Conservation (phyloP, 2,888 invertebrate species). For the Chrysotoxum bicinctum region DNA sequence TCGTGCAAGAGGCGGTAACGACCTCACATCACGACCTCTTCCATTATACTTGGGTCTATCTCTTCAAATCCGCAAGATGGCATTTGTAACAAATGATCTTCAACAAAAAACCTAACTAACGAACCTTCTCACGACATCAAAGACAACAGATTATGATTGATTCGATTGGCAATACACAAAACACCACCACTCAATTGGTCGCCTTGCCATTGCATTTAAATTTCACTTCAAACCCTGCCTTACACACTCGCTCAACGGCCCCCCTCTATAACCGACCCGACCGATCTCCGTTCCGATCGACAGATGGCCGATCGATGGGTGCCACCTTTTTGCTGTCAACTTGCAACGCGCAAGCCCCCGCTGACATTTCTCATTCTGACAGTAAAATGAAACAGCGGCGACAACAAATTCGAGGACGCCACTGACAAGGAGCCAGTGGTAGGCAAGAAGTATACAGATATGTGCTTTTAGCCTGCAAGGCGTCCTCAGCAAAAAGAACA, state of each 20-base stretch:
- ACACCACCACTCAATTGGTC: slow-evolving; percentile 57
- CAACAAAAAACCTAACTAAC: slow-evolving; percentile 20
- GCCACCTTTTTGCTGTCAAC: slow-evolving; percentile 72
- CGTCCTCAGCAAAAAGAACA: slow-evolving; percentile 22
- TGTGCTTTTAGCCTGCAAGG: not conserved
- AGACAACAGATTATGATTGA: slow-evolving; percentile 72
- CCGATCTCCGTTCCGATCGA: slow-evolving; percentile 45
- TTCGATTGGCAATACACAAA: slow-evolving; percentile 67
- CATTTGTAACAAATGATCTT: slow-evolving; percentile 68
- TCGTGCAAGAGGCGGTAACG: slow-evolving; percentile 71
- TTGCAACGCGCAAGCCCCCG: slow-evolving; percentile 62
- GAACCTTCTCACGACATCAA: slow-evolving; percentile 69
- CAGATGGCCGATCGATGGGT: slow-evolving; percentile 66
- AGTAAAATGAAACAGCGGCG: slow-evolving; percentile 61
- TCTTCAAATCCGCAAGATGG: slow-evolving; percentile 63
- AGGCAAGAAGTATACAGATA: not conserved
- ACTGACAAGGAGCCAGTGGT: slow-evolving; percentile 32
- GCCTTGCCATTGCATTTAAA: slow-evolving; percentile 53
- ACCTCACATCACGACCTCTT: slow-evolving; percentile 68
- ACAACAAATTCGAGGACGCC: slow-evolving; percentile 67
- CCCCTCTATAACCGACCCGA: too few relatives aligned
- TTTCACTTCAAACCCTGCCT: slow-evolving; percentile 24
- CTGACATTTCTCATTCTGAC: slow-evolving; percentile 68
- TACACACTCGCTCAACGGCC: not conserved
- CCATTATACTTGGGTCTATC: slow-evolving; percentile 22